Evolutionary conservation across 2,888 invertebrate species (phyloP), one percentile per base, ranked within the genome.

Genomic region (Xylota segnis): DNA sequence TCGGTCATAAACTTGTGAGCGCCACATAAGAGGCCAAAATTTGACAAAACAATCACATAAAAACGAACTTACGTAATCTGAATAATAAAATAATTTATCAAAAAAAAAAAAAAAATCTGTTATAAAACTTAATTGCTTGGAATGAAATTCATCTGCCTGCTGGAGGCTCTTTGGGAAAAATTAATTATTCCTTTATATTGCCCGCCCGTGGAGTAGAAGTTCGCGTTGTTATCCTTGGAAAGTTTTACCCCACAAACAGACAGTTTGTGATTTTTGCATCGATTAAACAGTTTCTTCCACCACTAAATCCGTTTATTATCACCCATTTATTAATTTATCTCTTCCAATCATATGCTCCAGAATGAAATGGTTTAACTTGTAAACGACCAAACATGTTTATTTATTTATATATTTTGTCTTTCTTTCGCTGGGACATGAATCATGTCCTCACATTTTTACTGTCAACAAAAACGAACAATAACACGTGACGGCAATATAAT

Each of bases 261-360:
- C 16, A 45, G 76, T 50, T 18, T 32, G 40, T 72, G 66, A 68
- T 61, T 45, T 72, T 47, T 82, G 58, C 78, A 79, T 83, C 83
- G 83, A 83, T 83, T 83, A 75, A 83, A 83, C 79, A 83, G 74
- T 58, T 58, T 78, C 74, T 63, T 70, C 52, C 68, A 43, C 66
- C 72, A 66, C 68, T 52, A 70, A 77, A 70, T 77, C 52, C 43
- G 40, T 78, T 76, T 74, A 68, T 54, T 74, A 68, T 68, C 63
- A 47, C 59, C 54, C 50, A 52, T 70, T 78, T 70, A 58, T 70
- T 75, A 70, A 71, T 71, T 63, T 71, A 63, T 71, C 63, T 58
- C n/a, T 27, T 50, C 54, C 54, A 75, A 79, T 79, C 79, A 70
- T 74, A 66, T 66, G 59, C 58, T 54, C 27, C 34, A 23, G 16